A percentile compares a stretch with the other conserved stretches of the same genome.
phyloP scores from a whole-genome alignment of 1,140 invertebrate species.

The Gonatopus flavifemur region DNA sequence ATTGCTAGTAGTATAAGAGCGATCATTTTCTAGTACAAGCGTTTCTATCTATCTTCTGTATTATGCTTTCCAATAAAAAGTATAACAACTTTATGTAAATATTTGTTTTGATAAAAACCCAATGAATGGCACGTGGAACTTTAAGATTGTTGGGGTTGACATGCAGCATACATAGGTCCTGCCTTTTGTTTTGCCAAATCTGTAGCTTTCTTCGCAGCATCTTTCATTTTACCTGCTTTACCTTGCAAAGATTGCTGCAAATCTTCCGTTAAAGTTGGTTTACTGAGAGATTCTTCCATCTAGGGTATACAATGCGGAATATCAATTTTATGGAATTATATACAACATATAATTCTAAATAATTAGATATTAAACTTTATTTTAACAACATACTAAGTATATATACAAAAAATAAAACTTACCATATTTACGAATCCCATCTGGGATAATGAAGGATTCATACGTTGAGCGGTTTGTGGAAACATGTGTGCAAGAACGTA shows the following conservation, averaged over 20 bases:
- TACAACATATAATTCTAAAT: neutral
- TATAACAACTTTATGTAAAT: no score
- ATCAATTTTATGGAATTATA: neutral
- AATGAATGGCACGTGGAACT: no score
- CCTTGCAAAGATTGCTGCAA: constrained; percentile 51
- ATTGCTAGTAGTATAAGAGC: no score
- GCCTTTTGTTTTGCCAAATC: constrained; percentile 75
- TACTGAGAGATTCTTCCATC: constrained; percentile 3
- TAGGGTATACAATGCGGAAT: constrained; percentile 3
- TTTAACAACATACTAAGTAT: neutral
- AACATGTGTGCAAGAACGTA: constrained; percentile 75
- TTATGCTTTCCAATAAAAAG: no score
- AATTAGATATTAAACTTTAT: no score
- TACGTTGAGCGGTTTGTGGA: constrained; percentile 55
- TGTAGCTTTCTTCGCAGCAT: constrained; percentile 73
- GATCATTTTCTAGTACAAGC: no score
- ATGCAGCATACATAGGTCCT: constrained; percentile 62
- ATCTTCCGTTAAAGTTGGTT: constrained; percentile 37
- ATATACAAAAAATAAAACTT: constrained; percentile 9
- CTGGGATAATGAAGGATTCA: constrained; percentile 47
- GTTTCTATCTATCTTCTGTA: no score
- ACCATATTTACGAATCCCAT: constrained; percentile 44
- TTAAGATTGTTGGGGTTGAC: constrained; percentile 59
- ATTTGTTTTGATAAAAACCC: no score
- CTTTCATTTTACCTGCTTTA: constrained; percentile 69